Evolutionary conservation across 2,888 invertebrate genomes (phyloP).

Genomic region (Listrodromus nycthemerus): DNA sequence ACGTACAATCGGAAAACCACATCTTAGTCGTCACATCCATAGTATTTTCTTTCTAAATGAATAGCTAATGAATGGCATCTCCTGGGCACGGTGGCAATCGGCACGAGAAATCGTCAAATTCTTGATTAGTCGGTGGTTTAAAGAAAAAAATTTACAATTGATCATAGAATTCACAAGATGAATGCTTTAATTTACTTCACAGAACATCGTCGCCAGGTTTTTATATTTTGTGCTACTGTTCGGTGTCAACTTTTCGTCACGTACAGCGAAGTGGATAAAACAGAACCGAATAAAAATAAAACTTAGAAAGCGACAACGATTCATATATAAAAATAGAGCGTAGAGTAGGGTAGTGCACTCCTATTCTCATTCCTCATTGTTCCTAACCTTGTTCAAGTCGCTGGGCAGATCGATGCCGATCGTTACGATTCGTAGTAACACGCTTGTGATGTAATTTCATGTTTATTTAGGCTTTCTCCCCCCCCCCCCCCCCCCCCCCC

Average conservation of each 20-base stretch:
- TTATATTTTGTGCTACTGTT: slow-evolving; percentile 19
- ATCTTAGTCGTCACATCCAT: slow-evolving; percentile 35
- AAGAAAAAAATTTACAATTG: slow-evolving; percentile 26
- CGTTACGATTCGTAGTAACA: slow-evolving; percentile 28
- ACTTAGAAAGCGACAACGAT: slow-evolving; percentile 41
- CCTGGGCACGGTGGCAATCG: slow-evolving; percentile 70
- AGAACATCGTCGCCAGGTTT: slow-evolving; percentile 25
- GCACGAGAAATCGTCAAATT: slow-evolving; percentile 52
- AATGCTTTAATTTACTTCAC: slow-evolving; percentile 63
- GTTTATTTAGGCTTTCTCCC: slow-evolving; percentile 23
- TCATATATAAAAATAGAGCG: slow-evolving; percentile 70
- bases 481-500: not conserved
- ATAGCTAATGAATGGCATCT: slow-evolving; percentile 62
- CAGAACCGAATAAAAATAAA: slow-evolving; percentile 10
- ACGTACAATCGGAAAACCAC: not conserved
- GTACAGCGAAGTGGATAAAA: not conserved
- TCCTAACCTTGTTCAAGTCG: slow-evolving; percentile 71
- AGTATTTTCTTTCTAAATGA: slow-evolving; percentile 57
- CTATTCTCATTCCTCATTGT: slow-evolving; percentile 73
- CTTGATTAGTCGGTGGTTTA: slow-evolving; percentile 40
- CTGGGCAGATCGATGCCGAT: slow-evolving; percentile 72
- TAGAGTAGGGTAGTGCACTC: slow-evolving; percentile 79
- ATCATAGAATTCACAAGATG: slow-evolving; percentile 51
- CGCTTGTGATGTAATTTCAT: slow-evolving; percentile 25
- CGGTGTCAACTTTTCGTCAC: slow-evolving; percentile 8